These are phyloP conservation scores for Tetranychus piercei DNA, from an alignment of 2,888 invertebrate species.

Conservation along the genomic window DNA sequence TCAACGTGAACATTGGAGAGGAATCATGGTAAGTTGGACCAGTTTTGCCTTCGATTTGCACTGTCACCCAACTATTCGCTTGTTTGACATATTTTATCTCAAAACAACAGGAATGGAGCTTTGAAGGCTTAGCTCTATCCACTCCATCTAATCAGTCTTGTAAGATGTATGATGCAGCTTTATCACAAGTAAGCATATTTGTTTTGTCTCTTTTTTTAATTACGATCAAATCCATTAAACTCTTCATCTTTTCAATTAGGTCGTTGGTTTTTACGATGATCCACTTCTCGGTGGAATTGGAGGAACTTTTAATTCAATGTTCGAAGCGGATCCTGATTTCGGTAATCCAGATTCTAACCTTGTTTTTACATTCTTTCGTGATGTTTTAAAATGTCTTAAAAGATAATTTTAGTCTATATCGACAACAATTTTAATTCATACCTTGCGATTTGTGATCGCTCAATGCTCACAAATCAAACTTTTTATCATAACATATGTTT, in stretches of 20 bases:
- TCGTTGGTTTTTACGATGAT: constrained; percentile 35
- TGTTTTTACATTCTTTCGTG: no score
- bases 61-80: neutral
- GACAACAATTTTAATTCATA: no score
- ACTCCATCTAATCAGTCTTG: constrained; percentile 34
- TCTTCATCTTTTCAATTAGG: constrained; percentile 15
- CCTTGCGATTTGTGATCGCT: neutral
- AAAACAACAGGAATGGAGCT: constrained; percentile 25
- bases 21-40: neutral
- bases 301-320: constrained; percentile 32
- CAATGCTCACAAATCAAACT: neutral
- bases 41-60: no score
- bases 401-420: no score
- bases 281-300: constrained; percentile 35
- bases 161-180: constrained; percentile 35
- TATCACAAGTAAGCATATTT: constrained; percentile 32
- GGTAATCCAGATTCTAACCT: constrained; percentile 28
- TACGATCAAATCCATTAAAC: no score
- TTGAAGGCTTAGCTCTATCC: constrained; percentile 28
- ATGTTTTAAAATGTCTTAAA: no score
- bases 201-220: no score
- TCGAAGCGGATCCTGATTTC: constrained; percentile 35
- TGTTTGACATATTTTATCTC: neutral
- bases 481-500: neutral
- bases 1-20: constrained; percentile 1